phyloP scores from a whole-genome alignment of 2,113 vertebrate genomes.

The Psettodes erumei region DNA sequence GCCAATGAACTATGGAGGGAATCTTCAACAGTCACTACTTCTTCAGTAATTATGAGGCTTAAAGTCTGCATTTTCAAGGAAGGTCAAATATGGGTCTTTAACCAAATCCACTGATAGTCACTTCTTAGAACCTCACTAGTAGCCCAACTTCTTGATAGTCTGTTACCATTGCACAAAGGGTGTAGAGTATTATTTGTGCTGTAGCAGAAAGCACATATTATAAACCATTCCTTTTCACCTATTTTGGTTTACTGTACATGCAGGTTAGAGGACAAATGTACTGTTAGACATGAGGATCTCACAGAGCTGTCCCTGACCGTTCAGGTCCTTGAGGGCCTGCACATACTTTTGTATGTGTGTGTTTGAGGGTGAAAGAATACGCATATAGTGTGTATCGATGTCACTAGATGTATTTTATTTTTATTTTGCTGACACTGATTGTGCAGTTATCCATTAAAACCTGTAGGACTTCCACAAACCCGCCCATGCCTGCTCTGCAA shows the following conservation, averaged over 20 bases:
- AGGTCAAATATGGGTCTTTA: conserved; percentile 44
- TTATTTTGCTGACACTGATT: conserved; percentile 20
- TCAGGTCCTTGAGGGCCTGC: background rate
- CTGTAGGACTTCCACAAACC: background rate
- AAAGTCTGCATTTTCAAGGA: conserved; percentile 49
- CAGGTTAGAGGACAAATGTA: conserved; percentile 52
- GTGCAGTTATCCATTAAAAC: conserved; percentile 35
- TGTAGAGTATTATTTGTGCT: conserved; percentile 51
- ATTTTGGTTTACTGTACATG: conserved; percentile 25
- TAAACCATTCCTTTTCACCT: conserved; percentile 48
- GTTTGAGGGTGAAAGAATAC: conserved; percentile 3
- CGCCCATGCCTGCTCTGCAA: conserved; percentile 34
- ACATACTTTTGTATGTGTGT: conserved; percentile 17
- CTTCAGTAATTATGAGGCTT: conserved; percentile 42
- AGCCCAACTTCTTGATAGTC: conserved; percentile 40
- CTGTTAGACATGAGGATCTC: conserved; percentile 21
- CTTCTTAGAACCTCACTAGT: conserved; percentile 43
- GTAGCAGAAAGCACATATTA: conserved; percentile 60
- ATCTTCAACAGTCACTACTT: conserved; percentile 40
- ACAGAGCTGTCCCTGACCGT: conserved; percentile 23
- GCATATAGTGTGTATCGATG: conserved; percentile 22
- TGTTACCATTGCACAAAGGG: conserved; percentile 52
- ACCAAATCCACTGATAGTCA: conserved; percentile 43
- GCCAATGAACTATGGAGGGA: conserved; percentile 58
- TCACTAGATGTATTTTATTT: conserved; percentile 19